Conservation (phyloP, 2,888 invertebrate genomes). For the Scaptomyza caliginosa region DNA sequence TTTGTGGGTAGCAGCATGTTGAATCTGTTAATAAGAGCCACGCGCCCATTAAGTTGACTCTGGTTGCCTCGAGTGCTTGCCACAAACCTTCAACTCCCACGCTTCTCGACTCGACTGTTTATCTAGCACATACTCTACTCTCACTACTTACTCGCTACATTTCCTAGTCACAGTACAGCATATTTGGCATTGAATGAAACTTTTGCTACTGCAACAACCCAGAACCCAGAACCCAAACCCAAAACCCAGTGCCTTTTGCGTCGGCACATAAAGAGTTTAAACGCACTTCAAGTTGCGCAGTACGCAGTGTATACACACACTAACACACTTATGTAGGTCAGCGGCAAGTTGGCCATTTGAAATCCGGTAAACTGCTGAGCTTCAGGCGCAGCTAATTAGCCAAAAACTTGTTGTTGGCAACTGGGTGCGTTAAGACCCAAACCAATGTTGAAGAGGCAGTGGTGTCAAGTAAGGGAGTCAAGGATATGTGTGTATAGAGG, state of each 20-base stretch:
- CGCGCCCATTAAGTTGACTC: constrained; percentile 66
- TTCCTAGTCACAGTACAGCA: background rate
- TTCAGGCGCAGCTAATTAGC: constrained; percentile 68
- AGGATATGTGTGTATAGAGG: background rate
- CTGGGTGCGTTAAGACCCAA: constrained; percentile 11
- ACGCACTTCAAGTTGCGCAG: constrained; percentile 51
- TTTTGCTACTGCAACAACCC: constrained; percentile 23
- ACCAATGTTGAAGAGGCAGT: background rate
- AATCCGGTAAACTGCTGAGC: constrained; percentile 48
- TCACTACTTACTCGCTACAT: background rate
- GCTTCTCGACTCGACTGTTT: background rate
- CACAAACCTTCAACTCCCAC: background rate
- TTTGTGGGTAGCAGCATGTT: constrained; percentile 49
- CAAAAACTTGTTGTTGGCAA: constrained; percentile 57
- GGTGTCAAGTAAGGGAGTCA: background rate
- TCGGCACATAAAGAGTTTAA: constrained; percentile 57
- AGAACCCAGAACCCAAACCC: background rate
- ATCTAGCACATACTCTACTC: background rate
- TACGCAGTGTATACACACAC: background rate
- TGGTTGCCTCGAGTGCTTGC: constrained; percentile 24
- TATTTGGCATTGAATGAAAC: constrained; percentile 54
- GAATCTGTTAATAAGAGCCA: constrained; percentile 73
- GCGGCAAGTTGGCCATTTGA: constrained; percentile 25
- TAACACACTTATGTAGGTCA: constrained; percentile 47
- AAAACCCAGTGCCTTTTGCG: background rate